A percentile compares a stretch with the other conserved stretches of the same genome.
Conservation (phyloP, 2,797 vertebrate species). For the Naso thynnoides region DNA sequence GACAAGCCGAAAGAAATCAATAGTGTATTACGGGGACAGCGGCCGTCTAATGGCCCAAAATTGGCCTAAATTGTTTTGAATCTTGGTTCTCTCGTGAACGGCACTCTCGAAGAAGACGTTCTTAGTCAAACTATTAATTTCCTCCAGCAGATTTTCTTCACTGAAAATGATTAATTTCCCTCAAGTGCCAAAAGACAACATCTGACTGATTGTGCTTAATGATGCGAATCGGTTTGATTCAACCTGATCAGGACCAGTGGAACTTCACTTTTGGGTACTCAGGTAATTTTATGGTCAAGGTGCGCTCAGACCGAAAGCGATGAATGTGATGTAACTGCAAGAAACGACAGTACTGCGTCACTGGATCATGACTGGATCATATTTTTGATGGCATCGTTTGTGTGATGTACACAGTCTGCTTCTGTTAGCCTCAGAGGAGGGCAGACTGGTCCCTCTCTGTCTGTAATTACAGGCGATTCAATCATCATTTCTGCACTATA, state of each 20-base stretch:
- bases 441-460: no score
- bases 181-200: neutral
- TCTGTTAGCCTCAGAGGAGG: no score
- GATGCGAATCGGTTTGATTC: neutral
- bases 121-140: neutral
- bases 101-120: neutral
- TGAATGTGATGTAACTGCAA: no score
- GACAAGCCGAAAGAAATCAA: conserved; percentile 27
- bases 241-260: neutral
- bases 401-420: no score
- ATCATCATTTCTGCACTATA: no score
- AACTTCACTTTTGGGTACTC: neutral
- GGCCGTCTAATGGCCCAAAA: neutral
- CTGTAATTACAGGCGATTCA: no score
- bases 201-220: neutral
- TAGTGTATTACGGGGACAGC: conserved; percentile 3
- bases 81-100: no score
- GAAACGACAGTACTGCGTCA: no score
- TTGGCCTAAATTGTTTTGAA: no score
- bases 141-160: neutral
- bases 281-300: neutral
- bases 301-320: no score
- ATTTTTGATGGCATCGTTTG: no score
- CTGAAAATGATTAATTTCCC: neutral
- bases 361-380: no score